Conservation (phyloP, 2,113 vertebrate genomes). For the Psilopsiagon aymara region DNA sequence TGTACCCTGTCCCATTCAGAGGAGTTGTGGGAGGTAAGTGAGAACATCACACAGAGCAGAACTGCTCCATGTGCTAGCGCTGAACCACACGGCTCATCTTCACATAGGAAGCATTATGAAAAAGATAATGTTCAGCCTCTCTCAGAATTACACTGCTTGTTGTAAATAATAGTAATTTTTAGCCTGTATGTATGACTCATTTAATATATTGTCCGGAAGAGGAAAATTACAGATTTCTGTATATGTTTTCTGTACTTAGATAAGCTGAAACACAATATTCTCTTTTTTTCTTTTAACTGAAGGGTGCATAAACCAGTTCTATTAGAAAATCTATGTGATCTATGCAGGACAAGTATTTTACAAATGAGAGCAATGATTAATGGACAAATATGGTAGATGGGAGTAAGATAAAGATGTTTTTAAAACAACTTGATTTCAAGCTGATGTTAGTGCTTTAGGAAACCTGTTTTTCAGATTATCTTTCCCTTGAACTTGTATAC, state of each 20-base stretch:
- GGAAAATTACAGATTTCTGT: background rate
- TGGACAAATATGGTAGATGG: background rate
- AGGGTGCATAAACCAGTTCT: background rate
- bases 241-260: background rate
- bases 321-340: background rate
- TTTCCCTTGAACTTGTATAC: background rate
- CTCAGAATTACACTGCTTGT: background rate
- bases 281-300: background rate
- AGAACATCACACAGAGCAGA: background rate
- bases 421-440: background rate
- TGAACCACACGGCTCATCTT: background rate
- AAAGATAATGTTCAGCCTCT: background rate
- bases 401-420: background rate
- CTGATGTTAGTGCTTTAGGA: background rate
- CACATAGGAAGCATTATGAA: background rate
- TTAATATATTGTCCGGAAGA: background rate
- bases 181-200: background rate
- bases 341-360: background rate
- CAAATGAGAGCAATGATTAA: background rate
- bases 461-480: background rate
- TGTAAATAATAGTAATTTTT: background rate
- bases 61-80: background rate
- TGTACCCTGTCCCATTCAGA: accelerated
- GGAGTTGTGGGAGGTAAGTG: background rate
- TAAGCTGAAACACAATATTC: background rate